Conservation (phyloP, 2,113 vertebrate species). For the Triplophysa rosa region DNA sequence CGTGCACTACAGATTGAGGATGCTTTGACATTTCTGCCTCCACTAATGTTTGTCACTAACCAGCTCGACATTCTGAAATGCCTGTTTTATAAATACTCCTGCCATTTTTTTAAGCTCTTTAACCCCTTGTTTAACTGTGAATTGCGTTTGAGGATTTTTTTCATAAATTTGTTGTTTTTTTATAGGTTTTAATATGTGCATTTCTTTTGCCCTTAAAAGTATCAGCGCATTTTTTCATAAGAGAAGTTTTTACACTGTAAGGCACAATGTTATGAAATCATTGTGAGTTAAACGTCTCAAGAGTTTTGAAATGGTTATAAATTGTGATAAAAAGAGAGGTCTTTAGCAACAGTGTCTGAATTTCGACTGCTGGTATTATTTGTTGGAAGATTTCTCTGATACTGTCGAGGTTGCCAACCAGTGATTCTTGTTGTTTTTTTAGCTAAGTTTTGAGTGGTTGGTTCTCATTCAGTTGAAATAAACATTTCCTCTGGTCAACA, state of each 20-base stretch:
- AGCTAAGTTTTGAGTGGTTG: neutral
- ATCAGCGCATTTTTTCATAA: neutral
- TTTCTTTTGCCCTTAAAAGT: neutral
- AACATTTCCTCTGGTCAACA: neutral
- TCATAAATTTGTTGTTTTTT: neutral
- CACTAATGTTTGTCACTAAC: neutral
- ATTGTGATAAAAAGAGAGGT: slow-evolving; percentile 24
- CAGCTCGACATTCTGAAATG: neutral
- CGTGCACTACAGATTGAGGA: neutral
- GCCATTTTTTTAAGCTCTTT: slow-evolving; percentile 1
- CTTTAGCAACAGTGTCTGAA: neutral
- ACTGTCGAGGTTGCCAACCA: neutral
- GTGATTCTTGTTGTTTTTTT: slow-evolving; percentile 5
- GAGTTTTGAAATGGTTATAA: neutral
- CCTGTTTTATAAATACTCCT: neutral
- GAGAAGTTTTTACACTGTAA: neutral
- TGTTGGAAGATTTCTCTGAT: neutral
- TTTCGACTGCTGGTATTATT: neutral
- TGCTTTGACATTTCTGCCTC: too few relatives aligned
- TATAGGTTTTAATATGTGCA: neutral
- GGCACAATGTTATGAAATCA: neutral
- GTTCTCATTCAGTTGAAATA: neutral
- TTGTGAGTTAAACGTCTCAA: neutral
- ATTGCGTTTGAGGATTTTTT: neutral
- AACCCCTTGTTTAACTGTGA: slow-evolving; percentile 26